Evolutionary conservation across 1,140 invertebrate genomes (phyloP).

Genomic region (Zaprionus camerounensis): DNA sequence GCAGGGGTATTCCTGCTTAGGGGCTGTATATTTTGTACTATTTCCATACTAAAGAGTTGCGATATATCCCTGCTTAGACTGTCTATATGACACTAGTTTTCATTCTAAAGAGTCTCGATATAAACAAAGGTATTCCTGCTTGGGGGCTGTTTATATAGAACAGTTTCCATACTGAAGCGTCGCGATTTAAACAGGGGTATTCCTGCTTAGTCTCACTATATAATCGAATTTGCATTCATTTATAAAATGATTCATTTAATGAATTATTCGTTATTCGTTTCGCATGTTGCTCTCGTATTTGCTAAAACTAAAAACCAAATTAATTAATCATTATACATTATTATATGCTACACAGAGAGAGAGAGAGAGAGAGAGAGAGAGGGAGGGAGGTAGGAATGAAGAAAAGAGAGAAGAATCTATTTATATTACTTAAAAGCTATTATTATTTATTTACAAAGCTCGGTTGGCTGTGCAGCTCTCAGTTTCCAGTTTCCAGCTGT

Average conservation of each 20-base stretch:
- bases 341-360: background rate
- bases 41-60: too few relatives aligned
- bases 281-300: background rate
- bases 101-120: background rate
- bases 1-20: too few relatives aligned
- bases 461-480: background rate
- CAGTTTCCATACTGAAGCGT: too few relatives aligned
- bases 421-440: slow-evolving; percentile 5
- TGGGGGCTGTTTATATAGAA: too few relatives aligned
- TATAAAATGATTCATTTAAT: too few relatives aligned
- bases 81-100: background rate
- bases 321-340: background rate
- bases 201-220: too few relatives aligned
- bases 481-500: background rate
- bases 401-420: background rate
- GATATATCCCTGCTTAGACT: too few relatives aligned
- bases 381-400: too few relatives aligned
- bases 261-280: background rate
- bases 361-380: too few relatives aligned
- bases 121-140: too few relatives aligned
- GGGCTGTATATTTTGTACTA: background rate
- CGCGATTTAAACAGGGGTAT: background rate
- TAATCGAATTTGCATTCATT: background rate
- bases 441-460: slow-evolving; percentile 5
- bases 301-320: background rate